A percentile compares a stretch with the other conserved stretches of the same genome.
Conservation (phyloP, 37 sponge, comb jelly and placozoan genomes). For the Theonella swinhoei region DNA sequence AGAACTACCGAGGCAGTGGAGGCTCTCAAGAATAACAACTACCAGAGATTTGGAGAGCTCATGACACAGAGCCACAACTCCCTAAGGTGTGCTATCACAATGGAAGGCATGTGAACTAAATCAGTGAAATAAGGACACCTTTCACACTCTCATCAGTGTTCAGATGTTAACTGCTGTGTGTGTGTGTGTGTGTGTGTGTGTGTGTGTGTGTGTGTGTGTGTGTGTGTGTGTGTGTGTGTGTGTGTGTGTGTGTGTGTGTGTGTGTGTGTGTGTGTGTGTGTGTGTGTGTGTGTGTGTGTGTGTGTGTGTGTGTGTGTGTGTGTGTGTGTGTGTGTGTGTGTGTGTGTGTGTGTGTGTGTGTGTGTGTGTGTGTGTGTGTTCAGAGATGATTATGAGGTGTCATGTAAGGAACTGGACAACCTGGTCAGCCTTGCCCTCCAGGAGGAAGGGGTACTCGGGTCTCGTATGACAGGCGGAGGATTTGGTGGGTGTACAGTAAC, state of each 20-base stretch:
- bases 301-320: too few species aligned
- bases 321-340: too few species aligned
- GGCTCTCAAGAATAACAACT: constrained; percentile 63
- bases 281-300: too few species aligned
- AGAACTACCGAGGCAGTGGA: constrained; percentile 71
- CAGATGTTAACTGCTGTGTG: too few species aligned
- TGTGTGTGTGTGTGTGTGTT: too few species aligned
- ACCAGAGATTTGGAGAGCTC: constrained; percentile 80
- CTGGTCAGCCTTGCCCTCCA: constrained; percentile 74
- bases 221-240: too few species aligned
- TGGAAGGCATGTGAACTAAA: too few species aligned
- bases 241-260: too few species aligned
- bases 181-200: background rate
- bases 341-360: too few species aligned
- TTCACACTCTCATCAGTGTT: background rate
- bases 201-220: too few species aligned
- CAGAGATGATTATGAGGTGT: constrained; percentile 94
- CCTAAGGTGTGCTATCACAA: constrained; percentile 54
- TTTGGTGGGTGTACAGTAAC: constrained; percentile 99
- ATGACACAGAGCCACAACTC: constrained; percentile 95
- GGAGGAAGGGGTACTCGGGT: constrained; percentile 85
- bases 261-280: too few species aligned
- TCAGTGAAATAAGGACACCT: too few species aligned
- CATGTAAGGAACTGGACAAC: constrained; percentile 88
- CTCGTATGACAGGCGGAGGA: constrained; percentile 99